phyloP scores from a whole-genome alignment of 2,113 vertebrate species.

The Phrynosoma platyrhinos region DNA sequence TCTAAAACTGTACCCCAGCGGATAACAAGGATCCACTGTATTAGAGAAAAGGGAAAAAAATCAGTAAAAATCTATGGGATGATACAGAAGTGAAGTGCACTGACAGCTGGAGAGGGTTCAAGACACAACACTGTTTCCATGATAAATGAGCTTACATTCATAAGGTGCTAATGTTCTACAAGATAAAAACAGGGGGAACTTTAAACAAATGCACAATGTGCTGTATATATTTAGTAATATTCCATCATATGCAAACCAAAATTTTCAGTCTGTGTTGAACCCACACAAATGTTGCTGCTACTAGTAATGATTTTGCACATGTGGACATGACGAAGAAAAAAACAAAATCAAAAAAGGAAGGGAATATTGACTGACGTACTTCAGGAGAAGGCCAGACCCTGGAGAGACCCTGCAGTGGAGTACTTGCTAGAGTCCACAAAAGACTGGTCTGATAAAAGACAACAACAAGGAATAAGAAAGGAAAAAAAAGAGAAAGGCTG shows the following conservation, averaged over 20 bases:
- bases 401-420: slow-evolving; percentile 90
- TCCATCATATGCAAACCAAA: slow-evolving; percentile 46
- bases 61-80: not conserved
- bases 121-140: slow-evolving; percentile 16
- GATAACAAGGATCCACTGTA: too few relatives aligned
- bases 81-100: slow-evolving; percentile 40
- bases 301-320: slow-evolving; percentile 63
- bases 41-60: not conserved
- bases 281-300: slow-evolving; percentile 38
- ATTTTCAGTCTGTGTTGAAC: slow-evolving; percentile 37
- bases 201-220: slow-evolving; percentile 50
- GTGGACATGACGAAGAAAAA: slow-evolving; percentile 69
- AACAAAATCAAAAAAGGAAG: slow-evolving; percentile 67
- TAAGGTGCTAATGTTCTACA: slow-evolving; percentile 38
- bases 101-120: slow-evolving; percentile 54
- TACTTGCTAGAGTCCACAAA: slow-evolving; percentile 95
- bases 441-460: slow-evolving; percentile 89
- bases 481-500: slow-evolving; percentile 77
- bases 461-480: slow-evolving; percentile 75
- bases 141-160: slow-evolving; percentile 49
- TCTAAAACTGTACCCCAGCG: too few relatives aligned
- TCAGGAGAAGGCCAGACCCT: slow-evolving; percentile 94
- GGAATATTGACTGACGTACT: slow-evolving; percentile 85
- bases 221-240: slow-evolving; percentile 44
- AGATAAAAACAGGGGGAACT: slow-evolving; percentile 54